These are phyloP conservation scores for Helarctos malayanus DNA, from an alignment of 2,797 vertebrate species.

Conservation along the genomic window DNA sequence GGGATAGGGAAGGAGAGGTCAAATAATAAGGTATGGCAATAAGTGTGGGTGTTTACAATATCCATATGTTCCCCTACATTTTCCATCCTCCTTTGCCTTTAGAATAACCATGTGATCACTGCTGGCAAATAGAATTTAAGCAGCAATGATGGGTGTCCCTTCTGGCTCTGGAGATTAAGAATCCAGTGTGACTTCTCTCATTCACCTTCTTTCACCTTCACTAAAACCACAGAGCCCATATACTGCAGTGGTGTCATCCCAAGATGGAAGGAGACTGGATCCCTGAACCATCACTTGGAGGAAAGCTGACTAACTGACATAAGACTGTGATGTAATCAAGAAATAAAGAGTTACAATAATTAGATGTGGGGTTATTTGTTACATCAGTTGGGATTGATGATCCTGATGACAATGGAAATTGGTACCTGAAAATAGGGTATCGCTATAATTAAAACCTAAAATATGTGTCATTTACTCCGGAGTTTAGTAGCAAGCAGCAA, in stretches of 20 bases:
- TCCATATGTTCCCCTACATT: not conserved
- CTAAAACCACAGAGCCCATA: not conserved
- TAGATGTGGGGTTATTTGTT: not conserved
- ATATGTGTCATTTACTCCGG: not conserved
- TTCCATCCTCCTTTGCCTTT: not conserved
- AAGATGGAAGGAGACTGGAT: not conserved
- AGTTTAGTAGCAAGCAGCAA: not conserved
- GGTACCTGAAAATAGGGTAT: not conserved
- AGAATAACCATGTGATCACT: not conserved
- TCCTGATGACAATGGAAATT: not conserved
- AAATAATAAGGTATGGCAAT: not conserved
- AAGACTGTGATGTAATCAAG: not conserved
- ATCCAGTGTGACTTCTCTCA: not conserved
- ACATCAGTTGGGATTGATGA: not conserved
- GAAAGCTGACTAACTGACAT: not conserved
- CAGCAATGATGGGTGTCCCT: not conserved
- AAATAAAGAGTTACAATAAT: not conserved
- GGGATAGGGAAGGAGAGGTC: not conserved
- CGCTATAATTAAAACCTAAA: slow-evolving; percentile 27
- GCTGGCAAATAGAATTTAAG: not conserved
- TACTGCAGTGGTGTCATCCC: not conserved
- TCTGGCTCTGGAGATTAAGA: not conserved
- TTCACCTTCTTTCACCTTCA: not conserved
- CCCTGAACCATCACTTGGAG: not conserved
- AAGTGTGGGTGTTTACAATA: not conserved